Conservation (phyloP, 2,888 invertebrate genomes). For the Habrosyne pyritoides region DNA sequence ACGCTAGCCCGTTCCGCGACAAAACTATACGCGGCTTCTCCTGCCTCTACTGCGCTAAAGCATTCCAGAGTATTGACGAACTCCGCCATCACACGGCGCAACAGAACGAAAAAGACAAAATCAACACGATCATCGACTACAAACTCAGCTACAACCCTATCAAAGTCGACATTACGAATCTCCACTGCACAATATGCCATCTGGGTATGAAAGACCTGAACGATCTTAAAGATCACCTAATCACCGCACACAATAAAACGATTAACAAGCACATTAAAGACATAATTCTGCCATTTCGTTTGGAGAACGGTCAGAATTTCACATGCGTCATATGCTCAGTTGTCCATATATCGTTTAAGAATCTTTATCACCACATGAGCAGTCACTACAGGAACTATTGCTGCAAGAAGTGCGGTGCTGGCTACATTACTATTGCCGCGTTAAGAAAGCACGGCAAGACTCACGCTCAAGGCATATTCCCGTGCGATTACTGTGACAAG, state of each 20-base stretch:
- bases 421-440: constrained; percentile 74
- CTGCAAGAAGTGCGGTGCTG: constrained; percentile 74
- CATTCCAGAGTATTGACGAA: constrained; percentile 64
- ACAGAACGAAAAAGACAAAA: constrained; percentile 68
- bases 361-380: constrained; percentile 77
- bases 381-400: constrained; percentile 77
- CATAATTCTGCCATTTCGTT: constrained; percentile 72
- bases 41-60: constrained; percentile 73
- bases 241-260: constrained; percentile 59
- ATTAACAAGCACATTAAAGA: constrained; percentile 74
- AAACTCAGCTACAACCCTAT: constrained; percentile 78
- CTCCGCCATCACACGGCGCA: constrained; percentile 66
- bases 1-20: constrained; percentile 76
- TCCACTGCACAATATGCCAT: constrained; percentile 64
- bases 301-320: constrained; percentile 67
- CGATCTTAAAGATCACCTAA: constrained; percentile 69
- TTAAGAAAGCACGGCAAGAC: constrained; percentile 76
- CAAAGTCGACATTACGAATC: constrained; percentile 72
- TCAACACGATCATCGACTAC: constrained; percentile 75
- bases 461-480: constrained; percentile 78
- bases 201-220: constrained; percentile 63
- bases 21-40: constrained; percentile 75
- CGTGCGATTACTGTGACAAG: constrained; percentile 80
- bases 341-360: constrained; percentile 73
- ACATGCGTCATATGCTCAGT: constrained; percentile 72